Percentiles rank a stretch among this genome's conserved stretches.
These are phyloP conservation scores for Bruchidius siliquastri DNA, from an alignment of 2,888 invertebrate species.

Conservation along the genomic window DNA sequence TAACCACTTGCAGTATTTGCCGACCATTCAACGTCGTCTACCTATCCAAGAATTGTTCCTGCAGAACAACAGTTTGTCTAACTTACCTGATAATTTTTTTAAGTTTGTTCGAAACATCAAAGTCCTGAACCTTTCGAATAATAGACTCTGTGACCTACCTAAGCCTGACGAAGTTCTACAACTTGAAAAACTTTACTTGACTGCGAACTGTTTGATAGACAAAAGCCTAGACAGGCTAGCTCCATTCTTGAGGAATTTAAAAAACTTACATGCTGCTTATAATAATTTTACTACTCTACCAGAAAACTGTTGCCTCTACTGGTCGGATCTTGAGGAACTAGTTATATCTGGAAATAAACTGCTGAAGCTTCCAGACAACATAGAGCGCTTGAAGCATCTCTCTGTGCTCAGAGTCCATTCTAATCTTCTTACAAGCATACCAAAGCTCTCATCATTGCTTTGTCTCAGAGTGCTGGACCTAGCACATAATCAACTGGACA, in stretches of 20 bases:
- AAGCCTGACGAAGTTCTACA: conserved; percentile 53
- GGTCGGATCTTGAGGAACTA: conserved; percentile 77
- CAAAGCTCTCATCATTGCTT: conserved; percentile 69
- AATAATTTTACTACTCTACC: conserved; percentile 71
- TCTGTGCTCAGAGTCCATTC: conserved; percentile 76
- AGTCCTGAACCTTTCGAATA: conserved; percentile 74
- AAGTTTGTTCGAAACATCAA: conserved; percentile 60
- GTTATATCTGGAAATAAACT: conserved; percentile 79
- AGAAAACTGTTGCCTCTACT: conserved; percentile 68
- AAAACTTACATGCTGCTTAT: conserved; percentile 71
- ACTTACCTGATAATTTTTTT: conserved; percentile 73
- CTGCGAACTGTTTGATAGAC: conserved; percentile 73
- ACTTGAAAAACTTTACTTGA: conserved; percentile 66
- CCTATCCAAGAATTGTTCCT: conserved; percentile 68
- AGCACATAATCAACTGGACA: conserved; percentile 80
- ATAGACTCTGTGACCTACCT: conserved; percentile 67
- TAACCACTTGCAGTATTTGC: conserved; percentile 69
- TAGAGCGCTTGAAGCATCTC: conserved; percentile 66
- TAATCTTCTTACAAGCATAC: conserved; percentile 70
- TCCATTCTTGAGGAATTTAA: conserved; percentile 59
- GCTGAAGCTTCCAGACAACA: conserved; percentile 68
- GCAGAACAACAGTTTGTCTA: conserved; percentile 73
- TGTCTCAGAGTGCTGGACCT: conserved; percentile 76
- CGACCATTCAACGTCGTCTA: conserved; percentile 62
- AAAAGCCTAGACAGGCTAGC: conserved; percentile 56